These are phyloP conservation scores for Ciona savignyi DNA, from an alignment of 23 tunicate genomes.

Conservation along the genomic window DNA sequence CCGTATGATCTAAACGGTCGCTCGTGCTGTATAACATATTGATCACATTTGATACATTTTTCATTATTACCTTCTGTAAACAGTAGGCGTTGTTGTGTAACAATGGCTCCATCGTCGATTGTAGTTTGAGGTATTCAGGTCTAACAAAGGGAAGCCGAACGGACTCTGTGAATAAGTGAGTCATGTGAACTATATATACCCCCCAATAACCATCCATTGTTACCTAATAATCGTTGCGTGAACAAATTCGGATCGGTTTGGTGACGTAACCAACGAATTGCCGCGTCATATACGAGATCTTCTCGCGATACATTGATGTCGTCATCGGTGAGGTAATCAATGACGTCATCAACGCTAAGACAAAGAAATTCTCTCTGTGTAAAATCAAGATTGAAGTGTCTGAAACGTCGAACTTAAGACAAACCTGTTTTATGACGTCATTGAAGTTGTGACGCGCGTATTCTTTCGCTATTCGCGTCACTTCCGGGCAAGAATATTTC, in stretches of 20 bases:
- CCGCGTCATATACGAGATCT: slow-evolving; percentile 72
- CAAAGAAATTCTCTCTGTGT: slow-evolving; percentile 45
- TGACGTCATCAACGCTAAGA: slow-evolving; percentile 28
- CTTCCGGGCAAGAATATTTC: too few relatives aligned
- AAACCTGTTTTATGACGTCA: too few relatives aligned
- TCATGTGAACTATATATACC: too few relatives aligned
- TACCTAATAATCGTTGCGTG: slow-evolving; percentile 40
- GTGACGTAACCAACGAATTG: slow-evolving; percentile 64
- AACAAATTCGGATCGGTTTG: slow-evolving; percentile 1
- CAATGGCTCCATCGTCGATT: slow-evolving; percentile 59
- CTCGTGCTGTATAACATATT: too few relatives aligned
- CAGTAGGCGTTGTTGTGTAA: slow-evolving; percentile 27
- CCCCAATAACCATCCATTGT: neutral
- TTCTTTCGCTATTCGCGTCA: too few relatives aligned
- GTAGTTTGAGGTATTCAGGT: slow-evolving; percentile 65
- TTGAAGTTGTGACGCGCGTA: too few relatives aligned
- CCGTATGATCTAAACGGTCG: too few relatives aligned
- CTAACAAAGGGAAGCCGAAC: slow-evolving; percentile 74
- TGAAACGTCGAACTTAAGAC: too few relatives aligned
- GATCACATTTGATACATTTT: too few relatives aligned
- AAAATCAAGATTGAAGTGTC: too few relatives aligned
- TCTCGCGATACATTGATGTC: slow-evolving; percentile 56
- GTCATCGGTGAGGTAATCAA: slow-evolving; percentile 51
- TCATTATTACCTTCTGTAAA: slow-evolving; percentile 43
- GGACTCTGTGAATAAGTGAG: slow-evolving; percentile 45